Conservation (phyloP, 2,797 vertebrate species). For the Pangasius sanitwongsei region DNA sequence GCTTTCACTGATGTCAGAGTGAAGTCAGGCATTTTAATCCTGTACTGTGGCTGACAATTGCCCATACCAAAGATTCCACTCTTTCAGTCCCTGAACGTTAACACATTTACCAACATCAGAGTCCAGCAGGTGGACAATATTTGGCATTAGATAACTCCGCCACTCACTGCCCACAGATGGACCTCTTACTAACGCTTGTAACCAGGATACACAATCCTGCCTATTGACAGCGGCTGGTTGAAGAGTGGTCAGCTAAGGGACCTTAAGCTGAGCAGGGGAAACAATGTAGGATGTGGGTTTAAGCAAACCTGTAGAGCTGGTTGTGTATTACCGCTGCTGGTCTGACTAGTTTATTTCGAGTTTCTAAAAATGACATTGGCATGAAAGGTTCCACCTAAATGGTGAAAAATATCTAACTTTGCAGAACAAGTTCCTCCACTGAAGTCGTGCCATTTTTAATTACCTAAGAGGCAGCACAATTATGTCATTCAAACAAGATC, state of each 20-base stretch:
- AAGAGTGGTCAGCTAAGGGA: not conserved
- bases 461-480: not conserved
- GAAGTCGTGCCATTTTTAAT: not conserved
- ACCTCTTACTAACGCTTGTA: not conserved
- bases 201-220: not conserved
- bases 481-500: not conserved
- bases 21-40: not conserved
- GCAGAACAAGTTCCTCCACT: conserved; percentile 1
- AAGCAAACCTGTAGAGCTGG: conserved; percentile 38
- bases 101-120: conserved; percentile 5
- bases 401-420: conserved; percentile 3
- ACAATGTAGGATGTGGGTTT: conserved; percentile 20
- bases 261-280: conserved; percentile 6
- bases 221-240: not conserved
- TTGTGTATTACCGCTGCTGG: conserved; percentile 18
- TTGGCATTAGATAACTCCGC: not conserved
- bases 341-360: conserved; percentile 28
- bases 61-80: conserved; percentile 20
- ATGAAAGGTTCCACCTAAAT: not conserved
- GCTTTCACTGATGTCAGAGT: not conserved
- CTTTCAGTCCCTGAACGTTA: conserved; percentile 21
- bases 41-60: not conserved
- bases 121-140: not conserved
- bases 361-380: not conserved
- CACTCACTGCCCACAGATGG: not conserved